Percentiles rank a stretch among this genome's conserved stretches.
Conservation (phyloP, 2,797 vertebrate genomes). For the Catamblyrhynchus diadema region DNA sequence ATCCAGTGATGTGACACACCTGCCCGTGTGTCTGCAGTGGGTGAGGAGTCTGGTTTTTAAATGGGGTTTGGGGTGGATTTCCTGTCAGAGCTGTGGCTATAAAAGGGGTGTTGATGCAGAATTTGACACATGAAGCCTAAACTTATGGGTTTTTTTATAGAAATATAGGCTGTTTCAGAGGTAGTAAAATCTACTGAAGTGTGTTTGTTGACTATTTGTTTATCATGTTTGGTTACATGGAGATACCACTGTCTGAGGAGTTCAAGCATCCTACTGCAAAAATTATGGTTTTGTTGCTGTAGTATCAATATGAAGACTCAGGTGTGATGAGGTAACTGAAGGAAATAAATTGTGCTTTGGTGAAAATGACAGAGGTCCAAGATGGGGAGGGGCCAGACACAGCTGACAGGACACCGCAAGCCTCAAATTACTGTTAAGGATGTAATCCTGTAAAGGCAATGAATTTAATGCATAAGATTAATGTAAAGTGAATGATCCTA, state of each 20-base stretch:
- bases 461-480: not conserved
- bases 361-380: not conserved
- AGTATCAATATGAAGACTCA: not conserved
- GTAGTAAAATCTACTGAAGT: not conserved
- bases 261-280: not conserved
- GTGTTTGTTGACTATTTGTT: not conserved
- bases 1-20: not conserved
- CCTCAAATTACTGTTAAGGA: not conserved
- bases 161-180: not conserved
- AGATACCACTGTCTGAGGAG: not conserved
- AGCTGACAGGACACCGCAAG: not conserved
- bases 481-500: not conserved
- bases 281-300: not conserved
- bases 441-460: not conserved
- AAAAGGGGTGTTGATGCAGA: not conserved
- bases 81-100: not conserved
- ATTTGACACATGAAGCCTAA: not conserved
- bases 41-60: not conserved
- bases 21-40: not conserved
- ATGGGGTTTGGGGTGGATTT: not conserved
- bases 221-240: not conserved
- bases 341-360: not conserved
- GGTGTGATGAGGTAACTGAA: not conserved
- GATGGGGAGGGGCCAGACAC: not conserved
- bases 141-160: not conserved